Percentiles rank a stretch among this genome's conserved stretches.
These are phyloP conservation scores for Polymixis flavicincta DNA, from an alignment of 2,888 invertebrate species.

Conservation along the genomic window DNA sequence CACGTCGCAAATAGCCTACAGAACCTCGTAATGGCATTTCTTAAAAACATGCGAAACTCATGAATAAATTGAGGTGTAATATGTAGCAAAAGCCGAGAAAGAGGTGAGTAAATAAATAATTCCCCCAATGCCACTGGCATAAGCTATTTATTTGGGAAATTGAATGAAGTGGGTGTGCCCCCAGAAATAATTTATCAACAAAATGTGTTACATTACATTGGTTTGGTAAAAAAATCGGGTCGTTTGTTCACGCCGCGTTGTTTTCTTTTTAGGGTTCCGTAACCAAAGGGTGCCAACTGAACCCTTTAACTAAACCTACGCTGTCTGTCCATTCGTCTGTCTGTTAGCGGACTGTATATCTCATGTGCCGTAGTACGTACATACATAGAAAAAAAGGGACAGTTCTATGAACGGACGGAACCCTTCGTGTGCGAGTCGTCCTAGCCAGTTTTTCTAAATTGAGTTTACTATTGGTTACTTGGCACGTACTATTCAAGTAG, in stretches of 20 bases:
- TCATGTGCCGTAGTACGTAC: too few species aligned
- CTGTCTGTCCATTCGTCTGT: too few species aligned
- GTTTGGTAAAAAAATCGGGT: conserved; percentile 71
- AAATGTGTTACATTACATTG: conserved; percentile 77
- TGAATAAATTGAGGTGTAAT: conserved; percentile 72
- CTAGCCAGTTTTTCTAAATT: conserved; percentile 31
- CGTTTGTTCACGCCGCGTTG: conserved; percentile 67
- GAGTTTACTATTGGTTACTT: conserved; percentile 32
- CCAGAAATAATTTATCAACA: conserved; percentile 78
- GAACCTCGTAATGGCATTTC: conserved; percentile 62
- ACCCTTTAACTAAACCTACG: too few species aligned
- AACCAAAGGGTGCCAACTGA: too few species aligned
- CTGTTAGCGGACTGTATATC: too few species aligned
- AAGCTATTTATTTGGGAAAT: conserved; percentile 77
- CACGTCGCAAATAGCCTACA: not conserved
- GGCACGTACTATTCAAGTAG: not conserved
- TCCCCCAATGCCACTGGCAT: conserved; percentile 70
- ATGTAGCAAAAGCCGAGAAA: conserved; percentile 69
- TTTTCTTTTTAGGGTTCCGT: conserved; percentile 42
- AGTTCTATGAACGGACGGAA: too few species aligned
- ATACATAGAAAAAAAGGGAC: too few species aligned
- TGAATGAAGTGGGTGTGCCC: conserved; percentile 75
- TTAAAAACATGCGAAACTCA: conserved; percentile 67
- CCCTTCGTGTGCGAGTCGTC: too few species aligned
- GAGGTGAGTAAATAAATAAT: conserved; percentile 72